A percentile compares a stretch with the other conserved stretches of the same genome.
These are phyloP conservation scores for Albula goreensis DNA, from an alignment of 2,113 vertebrate species.

Conservation along the genomic window DNA sequence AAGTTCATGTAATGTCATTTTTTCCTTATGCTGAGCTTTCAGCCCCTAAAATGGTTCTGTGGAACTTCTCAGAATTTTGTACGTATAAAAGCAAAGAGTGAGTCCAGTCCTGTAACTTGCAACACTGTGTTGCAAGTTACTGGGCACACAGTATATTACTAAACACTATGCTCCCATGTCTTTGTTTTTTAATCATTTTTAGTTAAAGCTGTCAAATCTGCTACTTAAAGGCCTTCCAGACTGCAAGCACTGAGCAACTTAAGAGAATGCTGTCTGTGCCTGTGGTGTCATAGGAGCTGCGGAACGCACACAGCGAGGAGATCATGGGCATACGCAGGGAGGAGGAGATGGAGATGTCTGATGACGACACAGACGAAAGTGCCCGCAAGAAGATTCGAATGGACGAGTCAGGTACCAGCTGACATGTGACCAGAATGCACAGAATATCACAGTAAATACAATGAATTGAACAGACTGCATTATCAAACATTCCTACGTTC, in stretches of 20 bases:
- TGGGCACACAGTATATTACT: neutral
- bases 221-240: neutral
- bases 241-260: neutral
- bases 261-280: constrained; percentile 11
- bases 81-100: constrained; percentile 32
- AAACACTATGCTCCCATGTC: neutral
- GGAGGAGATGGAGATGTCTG: constrained; percentile 98
- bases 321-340: constrained; percentile 93
- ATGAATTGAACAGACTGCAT: neutral
- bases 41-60: neutral
- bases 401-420: constrained; percentile 81
- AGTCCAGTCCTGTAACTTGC: neutral
- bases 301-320: constrained; percentile 92
- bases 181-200: neutral
- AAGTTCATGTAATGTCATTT: constrained; percentile 40
- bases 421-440: no score
- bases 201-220: neutral
- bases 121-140: neutral
- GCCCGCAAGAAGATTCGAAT: constrained; percentile 80
- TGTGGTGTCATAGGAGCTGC: constrained; percentile 80
- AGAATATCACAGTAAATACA: neutral
- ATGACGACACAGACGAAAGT: constrained; percentile 84
- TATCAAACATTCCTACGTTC: no score
- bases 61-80: constrained; percentile 4
- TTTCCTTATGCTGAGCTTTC: constrained; percentile 35